Conservation (phyloP, 2,888 invertebrate species). For the Drosophila percnosoma region DNA sequence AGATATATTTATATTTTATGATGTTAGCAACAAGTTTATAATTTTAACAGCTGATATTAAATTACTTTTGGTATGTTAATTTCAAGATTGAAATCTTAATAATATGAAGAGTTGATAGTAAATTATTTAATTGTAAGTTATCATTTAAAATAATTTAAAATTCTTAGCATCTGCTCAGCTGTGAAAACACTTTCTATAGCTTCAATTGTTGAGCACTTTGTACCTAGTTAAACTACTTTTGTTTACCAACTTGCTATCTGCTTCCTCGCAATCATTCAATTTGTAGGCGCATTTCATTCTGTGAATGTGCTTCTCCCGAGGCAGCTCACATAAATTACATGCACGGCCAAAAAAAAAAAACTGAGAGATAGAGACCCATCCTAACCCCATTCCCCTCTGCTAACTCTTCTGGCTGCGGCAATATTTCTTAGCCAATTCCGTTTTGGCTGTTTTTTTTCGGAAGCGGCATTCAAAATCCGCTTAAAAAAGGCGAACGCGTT, state of each 20-base stretch:
- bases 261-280: constrained; percentile 5
- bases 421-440: constrained; percentile 69
- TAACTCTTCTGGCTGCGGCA: constrained; percentile 32
- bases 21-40: neutral
- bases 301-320: constrained; percentile 51
- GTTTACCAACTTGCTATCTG: neutral
- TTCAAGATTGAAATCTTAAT: too few species aligned
- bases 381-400: neutral
- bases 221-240: neutral
- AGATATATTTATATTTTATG: neutral
- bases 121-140: too few species aligned
- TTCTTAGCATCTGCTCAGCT: neutral
- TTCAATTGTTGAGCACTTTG: neutral
- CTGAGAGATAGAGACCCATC: neutral
- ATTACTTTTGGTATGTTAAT: too few species aligned
- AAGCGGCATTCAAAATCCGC: constrained; percentile 75
- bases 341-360: constrained; percentile 8
- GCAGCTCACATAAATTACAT: constrained; percentile 80
- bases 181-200: neutral
- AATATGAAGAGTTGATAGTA: too few species aligned
- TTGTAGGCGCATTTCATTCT: constrained; percentile 45
- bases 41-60: neutral
- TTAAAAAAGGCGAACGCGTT: constrained; percentile 62
- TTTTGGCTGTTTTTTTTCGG: constrained; percentile 42
- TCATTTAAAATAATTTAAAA: neutral